Evolutionary conservation across 1,140 invertebrate species (phyloP).

Genomic region (Brachionus asplanchnoidis): DNA sequence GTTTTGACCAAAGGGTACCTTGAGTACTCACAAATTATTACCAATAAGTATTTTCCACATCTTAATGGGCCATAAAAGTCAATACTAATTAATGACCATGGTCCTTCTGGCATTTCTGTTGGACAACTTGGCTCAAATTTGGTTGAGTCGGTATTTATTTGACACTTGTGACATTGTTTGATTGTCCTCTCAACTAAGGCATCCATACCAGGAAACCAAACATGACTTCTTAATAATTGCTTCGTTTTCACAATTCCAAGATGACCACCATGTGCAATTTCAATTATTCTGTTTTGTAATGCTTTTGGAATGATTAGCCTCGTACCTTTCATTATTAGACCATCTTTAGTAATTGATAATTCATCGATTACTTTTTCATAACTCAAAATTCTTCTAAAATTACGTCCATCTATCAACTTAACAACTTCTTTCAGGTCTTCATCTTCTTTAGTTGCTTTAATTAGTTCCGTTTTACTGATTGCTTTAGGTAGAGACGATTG

Average conservation of each 20-base stretch:
- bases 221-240: constrained; percentile 44
- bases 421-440: too few relatives aligned
- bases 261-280: constrained; percentile 43
- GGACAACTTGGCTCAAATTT: not conserved
- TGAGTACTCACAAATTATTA: constrained; percentile 48
- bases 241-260: constrained; percentile 45
- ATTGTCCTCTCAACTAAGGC: constrained; percentile 42
- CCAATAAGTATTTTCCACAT: constrained; percentile 45
- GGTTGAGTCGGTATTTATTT: constrained; percentile 44
- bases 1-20: constrained; percentile 47
- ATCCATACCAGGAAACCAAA: constrained; percentile 44
- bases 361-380: too few relatives aligned
- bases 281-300: constrained; percentile 42
- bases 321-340: too few relatives aligned
- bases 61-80: constrained; percentile 49
- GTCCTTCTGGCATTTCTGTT: constrained; percentile 12
- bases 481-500: too few relatives aligned
- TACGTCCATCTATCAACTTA: too few relatives aligned
- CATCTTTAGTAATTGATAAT: too few relatives aligned
- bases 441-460: too few relatives aligned
- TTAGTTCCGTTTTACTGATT: too few relatives aligned
- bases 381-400: too few relatives aligned
- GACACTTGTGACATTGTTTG: constrained; percentile 44
- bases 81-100: constrained; percentile 45
- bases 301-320: too few relatives aligned